phyloP scores from a whole-genome alignment of 2,888 invertebrate genomes.

The Sabatieria punctata region DNA sequence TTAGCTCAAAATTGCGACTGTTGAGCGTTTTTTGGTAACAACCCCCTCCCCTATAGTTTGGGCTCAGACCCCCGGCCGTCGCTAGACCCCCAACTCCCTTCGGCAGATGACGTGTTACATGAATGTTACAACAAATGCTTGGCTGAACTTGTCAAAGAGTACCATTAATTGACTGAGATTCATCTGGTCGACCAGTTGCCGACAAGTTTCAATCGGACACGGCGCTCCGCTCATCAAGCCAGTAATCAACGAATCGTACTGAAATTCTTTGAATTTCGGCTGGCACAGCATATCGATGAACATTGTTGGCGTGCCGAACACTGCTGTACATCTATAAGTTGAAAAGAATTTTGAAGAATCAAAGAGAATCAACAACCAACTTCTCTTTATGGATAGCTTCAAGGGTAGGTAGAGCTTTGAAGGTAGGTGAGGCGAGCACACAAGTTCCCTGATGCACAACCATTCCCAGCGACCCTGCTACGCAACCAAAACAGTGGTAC shows the following conservation, averaged over 20 bases:
- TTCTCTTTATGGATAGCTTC: conserved; percentile 49
- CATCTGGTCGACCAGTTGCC: conserved; percentile 34
- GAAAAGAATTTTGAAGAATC: neutral
- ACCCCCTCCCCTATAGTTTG: too few species aligned
- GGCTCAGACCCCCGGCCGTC: too few species aligned
- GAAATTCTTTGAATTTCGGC: conserved; percentile 25
- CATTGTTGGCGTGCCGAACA: conserved; percentile 40
- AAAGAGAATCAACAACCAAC: conserved; percentile 32
- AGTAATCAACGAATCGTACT: too few species aligned
- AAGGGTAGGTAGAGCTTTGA: conserved; percentile 46
- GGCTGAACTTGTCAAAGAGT: too few species aligned
- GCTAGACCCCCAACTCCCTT: too few species aligned
- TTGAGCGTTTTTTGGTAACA: too few species aligned
- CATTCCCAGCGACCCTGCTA: conserved; percentile 44
- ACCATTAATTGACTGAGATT: conserved; percentile 35
- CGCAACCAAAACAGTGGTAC: conserved; percentile 63
- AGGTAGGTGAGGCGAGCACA: conserved; percentile 36
- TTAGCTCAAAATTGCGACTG: too few species aligned
- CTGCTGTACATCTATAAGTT: conserved; percentile 35
- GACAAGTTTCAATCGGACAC: conserved; percentile 43
- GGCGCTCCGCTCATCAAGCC: conserved; percentile 56
- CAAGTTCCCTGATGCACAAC: conserved; percentile 39
- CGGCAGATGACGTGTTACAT: too few species aligned
- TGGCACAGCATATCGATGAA: conserved; percentile 38
- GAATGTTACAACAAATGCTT: too few species aligned